These are phyloP conservation scores for Daubentonia madagascariensis DNA, from an alignment of 2,113 vertebrate genomes.

Conservation along the genomic window DNA sequence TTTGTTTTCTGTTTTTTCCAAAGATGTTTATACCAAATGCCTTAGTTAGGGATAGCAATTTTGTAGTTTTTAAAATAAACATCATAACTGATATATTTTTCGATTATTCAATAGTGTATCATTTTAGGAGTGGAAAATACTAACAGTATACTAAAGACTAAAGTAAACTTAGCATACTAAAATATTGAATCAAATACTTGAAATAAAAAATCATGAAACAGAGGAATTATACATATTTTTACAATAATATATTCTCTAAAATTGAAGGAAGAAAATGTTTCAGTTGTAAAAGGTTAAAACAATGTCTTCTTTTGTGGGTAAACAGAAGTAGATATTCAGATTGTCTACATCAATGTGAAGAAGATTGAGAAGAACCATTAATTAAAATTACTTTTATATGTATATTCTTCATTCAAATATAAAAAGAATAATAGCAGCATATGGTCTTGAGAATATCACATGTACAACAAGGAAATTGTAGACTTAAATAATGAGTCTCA, in stretches of 20 bases:
- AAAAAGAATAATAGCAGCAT: background rate
- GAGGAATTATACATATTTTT: background rate
- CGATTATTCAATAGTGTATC: background rate
- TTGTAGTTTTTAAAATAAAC: background rate
- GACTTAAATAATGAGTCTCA: background rate
- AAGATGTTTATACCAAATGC: background rate
- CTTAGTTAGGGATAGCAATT: background rate
- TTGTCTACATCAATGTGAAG: rapidly evolving
- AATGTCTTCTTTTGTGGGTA: background rate
- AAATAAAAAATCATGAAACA: background rate
- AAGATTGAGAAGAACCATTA: background rate
- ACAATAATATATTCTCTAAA: background rate
- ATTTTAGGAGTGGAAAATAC: background rate
- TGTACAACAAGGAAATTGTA: background rate
- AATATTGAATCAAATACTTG: background rate
- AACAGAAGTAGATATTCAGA: background rate
- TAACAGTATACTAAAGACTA: background rate
- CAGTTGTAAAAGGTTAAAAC: background rate
- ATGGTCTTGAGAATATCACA: background rate
- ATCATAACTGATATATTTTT: background rate
- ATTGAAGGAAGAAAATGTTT: background rate
- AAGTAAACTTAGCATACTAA: too few species aligned
- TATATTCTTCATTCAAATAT: background rate
- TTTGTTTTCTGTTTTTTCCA: background rate
- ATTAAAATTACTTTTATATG: background rate